Evolutionary conservation across 1,140 invertebrate genomes (phyloP).

Genomic region (Galendromus occidentalis): DNA sequence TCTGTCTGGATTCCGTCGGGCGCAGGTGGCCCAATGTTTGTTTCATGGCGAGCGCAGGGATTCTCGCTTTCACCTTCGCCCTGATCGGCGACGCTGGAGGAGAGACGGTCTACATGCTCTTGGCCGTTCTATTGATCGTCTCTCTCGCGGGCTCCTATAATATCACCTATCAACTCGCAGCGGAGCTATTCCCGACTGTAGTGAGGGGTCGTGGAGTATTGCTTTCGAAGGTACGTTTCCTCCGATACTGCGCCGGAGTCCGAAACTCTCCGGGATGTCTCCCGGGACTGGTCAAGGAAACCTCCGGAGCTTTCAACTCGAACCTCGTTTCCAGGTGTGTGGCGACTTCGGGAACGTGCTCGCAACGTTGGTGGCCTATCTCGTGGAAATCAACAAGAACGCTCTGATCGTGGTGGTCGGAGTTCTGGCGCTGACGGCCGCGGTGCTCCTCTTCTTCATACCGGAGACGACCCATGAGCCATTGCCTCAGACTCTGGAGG

Average conservation of each 20-base stretch:
- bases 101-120: constrained; percentile 48
- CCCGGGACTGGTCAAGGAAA: too few relatives aligned
- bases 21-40: constrained; percentile 59
- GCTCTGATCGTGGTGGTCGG: constrained; percentile 16
- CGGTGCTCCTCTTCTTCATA: constrained; percentile 15
- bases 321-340: constrained; percentile 57
- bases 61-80: constrained; percentile 53
- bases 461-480: constrained; percentile 18
- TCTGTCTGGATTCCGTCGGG: constrained; percentile 57
- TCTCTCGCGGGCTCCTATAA: constrained; percentile 41
- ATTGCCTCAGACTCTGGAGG: constrained; percentile 18
- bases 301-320: constrained; percentile 36
- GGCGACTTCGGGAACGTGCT: constrained; percentile 60
- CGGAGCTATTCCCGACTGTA: constrained; percentile 63
- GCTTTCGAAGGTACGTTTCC: not conserved
- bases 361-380: constrained; percentile 57
- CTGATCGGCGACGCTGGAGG: constrained; percentile 30
- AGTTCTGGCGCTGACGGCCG: constrained; percentile 14
- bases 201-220: constrained; percentile 57
- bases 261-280: too few relatives aligned
- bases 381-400: constrained; percentile 31
- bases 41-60: constrained; percentile 51
- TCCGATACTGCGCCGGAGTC: too few relatives aligned
- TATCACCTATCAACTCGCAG: constrained; percentile 66
- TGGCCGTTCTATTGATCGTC: constrained; percentile 63